These are phyloP conservation scores for Bemisia tabaci DNA, from an alignment of 1,140 invertebrate genomes.

Conservation along the genomic window DNA sequence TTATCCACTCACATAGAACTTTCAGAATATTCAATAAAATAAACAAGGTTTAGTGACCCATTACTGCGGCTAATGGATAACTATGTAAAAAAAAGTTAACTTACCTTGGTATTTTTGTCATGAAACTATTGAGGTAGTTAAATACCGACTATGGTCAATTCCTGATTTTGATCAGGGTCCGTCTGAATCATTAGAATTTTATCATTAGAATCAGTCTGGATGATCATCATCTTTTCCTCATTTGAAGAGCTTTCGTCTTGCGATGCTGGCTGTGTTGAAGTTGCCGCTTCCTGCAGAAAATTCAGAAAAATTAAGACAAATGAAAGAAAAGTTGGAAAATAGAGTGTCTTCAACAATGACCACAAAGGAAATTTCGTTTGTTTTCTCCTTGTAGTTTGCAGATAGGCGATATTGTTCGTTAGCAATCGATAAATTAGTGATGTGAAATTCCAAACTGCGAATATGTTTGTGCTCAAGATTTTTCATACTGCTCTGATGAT, in stretches of 20 bases:
- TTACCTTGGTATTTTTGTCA: too few relatives aligned
- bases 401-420: too few relatives aligned
- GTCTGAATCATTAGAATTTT: constrained; percentile 11
- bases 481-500: too few relatives aligned
- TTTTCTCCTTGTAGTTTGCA: background rate
- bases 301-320: background rate
- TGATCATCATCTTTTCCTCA: constrained; percentile 24
- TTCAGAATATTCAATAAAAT: too few relatives aligned
- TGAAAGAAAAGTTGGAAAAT: background rate
- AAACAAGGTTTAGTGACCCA: too few relatives aligned
- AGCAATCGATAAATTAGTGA: too few relatives aligned
- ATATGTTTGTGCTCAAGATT: too few relatives aligned
- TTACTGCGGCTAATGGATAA: too few relatives aligned
- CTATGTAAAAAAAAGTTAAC: too few relatives aligned
- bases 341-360: background rate
- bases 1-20: too few relatives aligned
- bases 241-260: constrained; percentile 19
- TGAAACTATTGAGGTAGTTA: too few relatives aligned
- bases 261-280: constrained; percentile 17
- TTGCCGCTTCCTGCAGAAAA: constrained; percentile 17
- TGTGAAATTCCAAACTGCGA: too few relatives aligned
- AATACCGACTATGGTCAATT: background rate
- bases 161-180: constrained; percentile 19
- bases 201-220: background rate
- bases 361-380: background rate